phyloP scores from a whole-genome alignment of 1,140 invertebrate species.

The Cyclargus thomasi region DNA sequence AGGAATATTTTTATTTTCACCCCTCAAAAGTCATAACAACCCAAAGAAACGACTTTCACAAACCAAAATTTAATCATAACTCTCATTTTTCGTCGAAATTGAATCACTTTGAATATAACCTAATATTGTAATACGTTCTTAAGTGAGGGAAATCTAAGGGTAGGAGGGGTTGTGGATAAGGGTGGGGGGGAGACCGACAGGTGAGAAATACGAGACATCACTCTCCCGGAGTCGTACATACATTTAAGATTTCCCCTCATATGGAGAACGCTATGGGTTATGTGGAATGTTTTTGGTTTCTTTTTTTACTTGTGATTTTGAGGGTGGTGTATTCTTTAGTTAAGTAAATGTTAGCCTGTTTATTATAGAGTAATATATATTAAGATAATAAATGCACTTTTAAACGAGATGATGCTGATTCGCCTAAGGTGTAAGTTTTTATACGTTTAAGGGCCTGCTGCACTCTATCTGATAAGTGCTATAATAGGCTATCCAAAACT shows the following conservation, averaged over 20 bases:
- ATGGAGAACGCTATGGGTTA: background rate
- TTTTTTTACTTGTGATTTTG: background rate
- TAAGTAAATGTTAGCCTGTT: too few species aligned
- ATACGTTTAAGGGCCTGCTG: too few species aligned
- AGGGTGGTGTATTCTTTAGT: too few species aligned
- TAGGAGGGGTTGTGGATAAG: background rate
- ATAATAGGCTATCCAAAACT: too few species aligned
- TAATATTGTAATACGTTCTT: constrained; percentile 6
- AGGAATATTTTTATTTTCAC: background rate
- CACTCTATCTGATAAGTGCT: too few species aligned
- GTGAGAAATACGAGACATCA: constrained; percentile 10
- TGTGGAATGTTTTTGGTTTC: background rate
- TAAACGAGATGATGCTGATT: too few species aligned
- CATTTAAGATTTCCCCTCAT: background rate
- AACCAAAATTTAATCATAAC: background rate
- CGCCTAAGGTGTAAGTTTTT: too few species aligned
- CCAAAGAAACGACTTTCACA: background rate
- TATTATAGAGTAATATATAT: too few species aligned
- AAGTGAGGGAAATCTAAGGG: constrained; percentile 7
- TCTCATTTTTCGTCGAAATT: background rate
- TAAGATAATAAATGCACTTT: too few species aligned
- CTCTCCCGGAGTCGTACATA: background rate
- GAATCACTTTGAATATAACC: constrained; percentile 13
- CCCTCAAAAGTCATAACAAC: background rate
- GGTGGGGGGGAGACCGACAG: background rate